Evolutionary conservation across 2,113 vertebrate genomes (phyloP).

Genomic region (Ciconia boyciana): DNA sequence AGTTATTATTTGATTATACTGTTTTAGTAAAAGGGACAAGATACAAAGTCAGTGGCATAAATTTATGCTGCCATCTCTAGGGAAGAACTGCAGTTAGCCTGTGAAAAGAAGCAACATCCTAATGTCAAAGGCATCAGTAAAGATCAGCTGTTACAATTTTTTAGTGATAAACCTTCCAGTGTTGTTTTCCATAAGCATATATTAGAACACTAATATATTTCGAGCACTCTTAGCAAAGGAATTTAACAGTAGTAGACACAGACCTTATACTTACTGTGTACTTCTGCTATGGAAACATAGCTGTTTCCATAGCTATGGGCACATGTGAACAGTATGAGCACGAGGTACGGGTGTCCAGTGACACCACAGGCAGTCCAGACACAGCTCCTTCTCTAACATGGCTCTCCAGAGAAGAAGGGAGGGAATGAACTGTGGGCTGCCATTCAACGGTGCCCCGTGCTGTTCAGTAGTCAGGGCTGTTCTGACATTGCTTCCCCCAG

Average conservation of each 20-base stretch:
- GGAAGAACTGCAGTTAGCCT: neutral
- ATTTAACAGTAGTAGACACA: neutral
- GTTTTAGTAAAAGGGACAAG: neutral
- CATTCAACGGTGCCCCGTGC: rapidly evolving
- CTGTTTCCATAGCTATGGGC: neutral
- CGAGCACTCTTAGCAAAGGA: neutral
- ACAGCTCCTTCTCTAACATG: neutral
- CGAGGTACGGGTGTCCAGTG: neutral
- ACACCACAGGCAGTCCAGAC: neutral
- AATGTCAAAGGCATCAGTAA: neutral
- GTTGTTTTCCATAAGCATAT: neutral
- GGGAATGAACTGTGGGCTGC: neutral
- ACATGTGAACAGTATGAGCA: neutral
- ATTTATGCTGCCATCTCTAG: neutral
- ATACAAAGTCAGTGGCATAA: neutral
- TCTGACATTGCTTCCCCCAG: neutral
- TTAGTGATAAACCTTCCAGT: neutral
- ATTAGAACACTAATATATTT: neutral
- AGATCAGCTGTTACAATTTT: neutral
- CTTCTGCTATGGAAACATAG: neutral
- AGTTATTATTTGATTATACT: neutral
- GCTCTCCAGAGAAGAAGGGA: neutral
- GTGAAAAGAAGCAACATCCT: neutral
- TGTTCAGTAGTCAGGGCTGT: neutral
- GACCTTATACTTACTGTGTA: neutral